Base-by-base conservation (phyloP, 1,140 invertebrate species). In the Dysdera silvatica region DNA sequence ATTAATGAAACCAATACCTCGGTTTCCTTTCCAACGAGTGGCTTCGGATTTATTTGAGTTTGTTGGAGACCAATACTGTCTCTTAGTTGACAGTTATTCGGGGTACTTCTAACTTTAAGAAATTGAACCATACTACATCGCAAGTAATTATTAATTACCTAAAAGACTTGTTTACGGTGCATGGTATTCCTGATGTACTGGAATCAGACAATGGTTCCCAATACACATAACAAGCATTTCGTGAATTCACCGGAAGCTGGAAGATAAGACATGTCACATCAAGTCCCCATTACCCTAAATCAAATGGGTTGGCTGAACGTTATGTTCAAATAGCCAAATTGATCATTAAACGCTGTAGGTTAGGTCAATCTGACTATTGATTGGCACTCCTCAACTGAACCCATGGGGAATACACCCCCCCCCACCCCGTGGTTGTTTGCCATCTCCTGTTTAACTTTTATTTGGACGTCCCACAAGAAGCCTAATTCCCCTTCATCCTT, bases 41-140 rank as follows among this genome's bases (percentile, higher is more conserved):
- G 49, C 49, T 12, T 28, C 49, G 16, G 49, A 52, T 31, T 23
- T 52, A 28, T 52, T 52, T 52, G 49, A 52, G 32, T 28, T 52
- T 31, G 23, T 29, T 14, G 23, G 28, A 24, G 32, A 28, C 1
- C 2, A 24, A 1, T 52, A 28, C 49, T n/a, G 12, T 12, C 12
- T 52, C 12, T 29, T 52, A 28, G 26, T 12, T n/a, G 49, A 52
- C 49, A 52, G 49, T 7, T 52, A 52, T 29, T 52, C 49, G 16
- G 49, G 49, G 16, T 52, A n/a, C 32, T 24, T 52, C 32, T 29
- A 29, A 52, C 26, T 52, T 28, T 52, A 31, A 28, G 14, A 1
- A 52, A 29, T 29, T 52, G 20, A 29, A 31, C 12, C 28, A 33
- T 31, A 7, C 49, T 2, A 52, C 20, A 16, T 28, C 49, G 12